A percentile compares a stretch with the other conserved stretches of the same genome.
phyloP scores from a whole-genome alignment of 2,797 vertebrate species.

The Halcyon leucocephala region DNA sequence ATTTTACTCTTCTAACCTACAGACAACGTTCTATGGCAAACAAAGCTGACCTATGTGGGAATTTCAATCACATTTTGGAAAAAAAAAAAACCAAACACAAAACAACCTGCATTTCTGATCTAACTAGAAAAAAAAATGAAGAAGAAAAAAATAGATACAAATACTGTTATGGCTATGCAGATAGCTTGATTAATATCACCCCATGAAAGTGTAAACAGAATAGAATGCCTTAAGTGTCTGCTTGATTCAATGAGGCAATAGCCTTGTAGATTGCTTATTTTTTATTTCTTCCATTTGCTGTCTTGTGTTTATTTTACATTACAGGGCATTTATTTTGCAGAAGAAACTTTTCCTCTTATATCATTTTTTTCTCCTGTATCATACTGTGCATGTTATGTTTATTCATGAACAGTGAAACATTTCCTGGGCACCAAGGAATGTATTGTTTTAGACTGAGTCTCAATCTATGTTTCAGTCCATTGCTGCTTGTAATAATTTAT shows the following conservation, averaged over 20 bases:
- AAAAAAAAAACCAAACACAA: background rate
- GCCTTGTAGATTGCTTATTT: constrained; percentile 42
- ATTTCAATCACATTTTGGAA: background rate
- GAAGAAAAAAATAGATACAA: background rate
- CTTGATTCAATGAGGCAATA: constrained; percentile 3
- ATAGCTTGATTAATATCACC: constrained; percentile 27
- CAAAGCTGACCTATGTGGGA: background rate
- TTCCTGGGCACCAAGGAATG: background rate
- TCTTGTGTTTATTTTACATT: constrained; percentile 61
- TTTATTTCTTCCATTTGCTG: constrained; percentile 43
- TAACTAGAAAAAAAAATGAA: background rate
- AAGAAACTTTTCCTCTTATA: constrained; percentile 34
- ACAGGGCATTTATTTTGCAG: constrained; percentile 50
- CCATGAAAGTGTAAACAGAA: background rate
- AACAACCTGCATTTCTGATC: background rate
- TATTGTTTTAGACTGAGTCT: background rate
- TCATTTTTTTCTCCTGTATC: constrained; percentile 6
- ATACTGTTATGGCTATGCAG: background rate
- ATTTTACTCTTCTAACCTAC: background rate
- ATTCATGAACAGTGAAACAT: constrained; percentile 53
- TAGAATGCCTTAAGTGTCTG: background rate
- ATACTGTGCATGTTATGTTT: constrained; percentile 47
- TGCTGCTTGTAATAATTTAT: background rate
- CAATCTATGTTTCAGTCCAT: background rate
- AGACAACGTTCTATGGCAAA: background rate